A percentile compares a stretch with the other conserved stretches of the same genome.
phyloP scores from a whole-genome alignment of 2,888 invertebrate species.

The Pachydiplax longipennis region DNA sequence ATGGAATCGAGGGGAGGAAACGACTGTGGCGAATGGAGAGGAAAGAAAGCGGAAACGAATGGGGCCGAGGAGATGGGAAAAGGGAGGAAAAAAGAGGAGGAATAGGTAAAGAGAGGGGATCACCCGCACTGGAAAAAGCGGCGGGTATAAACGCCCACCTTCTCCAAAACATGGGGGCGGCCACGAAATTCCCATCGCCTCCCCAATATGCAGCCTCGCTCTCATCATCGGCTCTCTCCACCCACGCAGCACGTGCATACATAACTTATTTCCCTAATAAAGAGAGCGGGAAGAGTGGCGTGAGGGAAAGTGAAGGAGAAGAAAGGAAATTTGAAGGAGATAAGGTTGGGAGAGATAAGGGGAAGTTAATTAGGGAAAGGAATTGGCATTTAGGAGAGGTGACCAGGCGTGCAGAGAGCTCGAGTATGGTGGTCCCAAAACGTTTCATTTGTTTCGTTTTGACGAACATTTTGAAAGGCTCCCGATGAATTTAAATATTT shows the following conservation, averaged over 20 bases:
- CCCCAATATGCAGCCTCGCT: background rate
- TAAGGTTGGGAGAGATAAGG: background rate
- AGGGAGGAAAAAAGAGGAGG: background rate
- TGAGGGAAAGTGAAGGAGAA: background rate
- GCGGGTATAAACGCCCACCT: background rate
- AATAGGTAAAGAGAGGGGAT: conserved; percentile 9
- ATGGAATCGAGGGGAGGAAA: background rate
- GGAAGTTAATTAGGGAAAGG: background rate
- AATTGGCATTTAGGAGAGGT: background rate
- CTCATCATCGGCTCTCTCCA: background rate
- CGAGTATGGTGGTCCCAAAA: background rate
- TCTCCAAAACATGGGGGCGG: background rate
- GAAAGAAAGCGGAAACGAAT: background rate
- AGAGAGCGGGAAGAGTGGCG: background rate
- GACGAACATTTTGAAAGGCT: too few relatives aligned
- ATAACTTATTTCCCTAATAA: conserved; percentile 24
- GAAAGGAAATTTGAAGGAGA: background rate
- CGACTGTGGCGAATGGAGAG: conserved; percentile 11
- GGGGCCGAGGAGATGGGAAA: background rate
- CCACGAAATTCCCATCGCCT: background rate
- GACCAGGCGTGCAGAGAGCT: background rate
- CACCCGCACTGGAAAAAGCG: background rate
- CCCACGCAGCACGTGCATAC: conserved; percentile 14
- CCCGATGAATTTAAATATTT: too few relatives aligned
- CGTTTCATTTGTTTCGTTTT: too few relatives aligned